Conservation (phyloP, 2,888 invertebrate species). For the Cosmia pyralina region DNA sequence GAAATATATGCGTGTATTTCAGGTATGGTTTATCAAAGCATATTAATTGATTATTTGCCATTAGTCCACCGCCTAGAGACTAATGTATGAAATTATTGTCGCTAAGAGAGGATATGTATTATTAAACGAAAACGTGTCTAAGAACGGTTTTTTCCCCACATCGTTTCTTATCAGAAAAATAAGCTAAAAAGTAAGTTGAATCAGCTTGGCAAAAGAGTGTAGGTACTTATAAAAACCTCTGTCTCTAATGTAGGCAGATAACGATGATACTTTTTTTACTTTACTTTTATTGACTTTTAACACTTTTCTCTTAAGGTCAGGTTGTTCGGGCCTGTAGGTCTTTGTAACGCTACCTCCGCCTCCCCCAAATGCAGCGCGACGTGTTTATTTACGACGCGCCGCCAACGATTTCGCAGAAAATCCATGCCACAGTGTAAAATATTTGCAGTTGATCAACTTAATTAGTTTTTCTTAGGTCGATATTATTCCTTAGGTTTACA, state of each 20-base stretch:
- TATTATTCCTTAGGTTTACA: too few relatives aligned
- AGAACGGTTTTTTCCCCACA: neutral
- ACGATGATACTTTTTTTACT: neutral
- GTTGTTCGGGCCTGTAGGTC: too few relatives aligned
- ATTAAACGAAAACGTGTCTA: slow-evolving; percentile 4
- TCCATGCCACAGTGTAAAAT: too few relatives aligned
- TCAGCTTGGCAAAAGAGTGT: too few relatives aligned
- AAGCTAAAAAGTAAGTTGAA: neutral
- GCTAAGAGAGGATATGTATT: neutral
- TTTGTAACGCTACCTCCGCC: too few relatives aligned
- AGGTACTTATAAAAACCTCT: neutral
- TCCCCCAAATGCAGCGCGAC: too few relatives aligned
- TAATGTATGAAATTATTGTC: slow-evolving; percentile 15
- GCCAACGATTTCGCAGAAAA: too few relatives aligned
- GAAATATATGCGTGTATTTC: slow-evolving; percentile 27
- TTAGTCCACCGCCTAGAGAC: neutral
- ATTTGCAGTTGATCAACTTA: too few relatives aligned
- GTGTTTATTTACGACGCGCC: too few relatives aligned
- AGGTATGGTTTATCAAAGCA: slow-evolving; percentile 34
- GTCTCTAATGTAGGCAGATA: neutral
- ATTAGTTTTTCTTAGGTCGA: too few relatives aligned
- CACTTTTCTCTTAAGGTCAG: too few relatives aligned
- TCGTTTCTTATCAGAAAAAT: neutral
- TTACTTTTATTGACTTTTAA: too few relatives aligned
- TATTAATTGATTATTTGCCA: slow-evolving; percentile 51